A percentile compares a stretch with the other conserved stretches of the same genome.
These are phyloP conservation scores for Lithobates sylvaticus DNA, from an alignment of 2,797 vertebrate genomes.

Conservation along the genomic window DNA sequence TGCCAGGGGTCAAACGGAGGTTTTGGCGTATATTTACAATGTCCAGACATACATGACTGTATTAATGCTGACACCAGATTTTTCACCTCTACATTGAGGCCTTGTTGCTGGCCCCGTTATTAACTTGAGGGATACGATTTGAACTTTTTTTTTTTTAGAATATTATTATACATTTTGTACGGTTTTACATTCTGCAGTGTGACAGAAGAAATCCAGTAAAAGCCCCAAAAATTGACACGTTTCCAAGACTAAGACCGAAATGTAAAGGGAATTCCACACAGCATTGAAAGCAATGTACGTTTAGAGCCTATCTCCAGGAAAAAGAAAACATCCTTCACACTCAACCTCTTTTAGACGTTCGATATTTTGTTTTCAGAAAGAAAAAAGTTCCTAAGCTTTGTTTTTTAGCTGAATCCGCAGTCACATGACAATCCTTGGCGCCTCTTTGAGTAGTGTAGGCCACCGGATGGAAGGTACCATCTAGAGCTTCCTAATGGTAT, in stretches of 20 bases:
- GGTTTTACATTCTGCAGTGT: neutral
- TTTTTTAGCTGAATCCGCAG: too few species aligned
- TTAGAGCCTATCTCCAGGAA: neutral
- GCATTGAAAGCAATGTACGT: neutral
- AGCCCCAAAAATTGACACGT: neutral
- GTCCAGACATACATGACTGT: neutral
- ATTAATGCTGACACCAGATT: conserved; percentile 39
- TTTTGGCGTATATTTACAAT: conserved; percentile 8
- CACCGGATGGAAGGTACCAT: too few species aligned
- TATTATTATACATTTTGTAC: conserved; percentile 2
- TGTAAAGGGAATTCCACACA: neutral
- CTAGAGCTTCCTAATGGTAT: too few species aligned
- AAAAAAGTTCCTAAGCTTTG: too few species aligned
- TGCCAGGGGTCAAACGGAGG: conserved; percentile 31
- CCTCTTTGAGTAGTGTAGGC: too few species aligned
- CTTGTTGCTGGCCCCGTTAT: neutral
- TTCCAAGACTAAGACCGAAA: neutral
- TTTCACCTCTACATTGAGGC: conserved; percentile 4
- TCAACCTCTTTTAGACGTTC: too few species aligned
- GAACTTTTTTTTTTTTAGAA: neutral
- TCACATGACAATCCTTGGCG: too few species aligned
- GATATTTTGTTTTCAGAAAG: too few species aligned
- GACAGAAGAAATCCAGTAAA: conserved; percentile 15
- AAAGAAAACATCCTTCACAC: too few species aligned
- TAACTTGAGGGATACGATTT: neutral